These are phyloP conservation scores for Zosterops borbonicus DNA, from an alignment of 2,113 vertebrate species.

Conservation along the genomic window DNA sequence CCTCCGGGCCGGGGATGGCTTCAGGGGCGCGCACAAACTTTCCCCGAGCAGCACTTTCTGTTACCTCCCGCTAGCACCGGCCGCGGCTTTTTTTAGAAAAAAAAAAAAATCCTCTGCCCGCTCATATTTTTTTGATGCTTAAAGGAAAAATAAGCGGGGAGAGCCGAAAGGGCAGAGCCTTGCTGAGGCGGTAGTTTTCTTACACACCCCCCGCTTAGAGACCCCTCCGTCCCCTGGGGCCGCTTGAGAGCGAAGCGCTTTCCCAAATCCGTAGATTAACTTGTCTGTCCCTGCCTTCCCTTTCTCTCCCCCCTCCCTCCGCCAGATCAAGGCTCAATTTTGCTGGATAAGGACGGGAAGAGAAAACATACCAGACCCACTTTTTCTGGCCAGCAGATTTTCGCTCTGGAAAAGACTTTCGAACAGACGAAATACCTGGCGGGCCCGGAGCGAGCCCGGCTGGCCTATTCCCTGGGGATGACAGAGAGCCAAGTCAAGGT, in stretches of 20 bases:
- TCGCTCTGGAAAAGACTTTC: constrained; percentile 98
- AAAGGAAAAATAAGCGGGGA: background rate
- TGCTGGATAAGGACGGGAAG: constrained; percentile 96
- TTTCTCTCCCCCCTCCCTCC: constrained; percentile 38
- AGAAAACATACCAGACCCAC: constrained; percentile 96
- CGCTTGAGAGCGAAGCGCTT: background rate
- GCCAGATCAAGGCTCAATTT: constrained; percentile 90
- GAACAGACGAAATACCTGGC: constrained; percentile 98
- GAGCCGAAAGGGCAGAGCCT: background rate
- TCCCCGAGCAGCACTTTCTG: background rate
- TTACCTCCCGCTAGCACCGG: fast-evolving
- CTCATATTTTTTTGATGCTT: background rate
- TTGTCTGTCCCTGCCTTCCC: constrained; percentile 49
- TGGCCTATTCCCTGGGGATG: constrained; percentile 96
- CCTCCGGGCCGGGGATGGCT: background rate
- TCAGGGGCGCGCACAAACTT: background rate
- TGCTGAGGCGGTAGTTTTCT: background rate
- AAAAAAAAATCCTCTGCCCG: background rate
- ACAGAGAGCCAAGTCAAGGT: constrained; percentile 99
- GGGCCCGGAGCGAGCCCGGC: constrained; percentile 90
- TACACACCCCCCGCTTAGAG: background rate
- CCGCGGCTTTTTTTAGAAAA: background rate
- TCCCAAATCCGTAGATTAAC: constrained; percentile 39
- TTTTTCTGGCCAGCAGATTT: constrained; percentile 98
- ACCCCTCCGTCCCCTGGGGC: background rate